Evolutionary conservation across 2,113 vertebrate genomes (phyloP), one percentile per base, ranked within the genome.

Genomic region (Pachypanchax playfairii): DNA sequence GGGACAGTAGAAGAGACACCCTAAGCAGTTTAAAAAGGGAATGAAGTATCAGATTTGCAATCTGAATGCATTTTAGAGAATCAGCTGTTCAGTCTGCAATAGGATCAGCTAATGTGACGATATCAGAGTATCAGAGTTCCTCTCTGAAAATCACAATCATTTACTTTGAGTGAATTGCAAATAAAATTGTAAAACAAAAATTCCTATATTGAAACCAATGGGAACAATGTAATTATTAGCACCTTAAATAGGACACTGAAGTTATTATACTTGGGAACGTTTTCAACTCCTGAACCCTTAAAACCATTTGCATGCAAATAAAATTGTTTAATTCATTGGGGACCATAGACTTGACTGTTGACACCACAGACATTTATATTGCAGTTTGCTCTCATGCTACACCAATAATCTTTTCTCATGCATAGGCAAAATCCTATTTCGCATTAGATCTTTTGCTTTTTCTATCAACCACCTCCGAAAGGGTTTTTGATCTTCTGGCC

Each of bases 401-500:
- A 9, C 8, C 42, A 43, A n/a, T 18, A 42, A 41, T 5, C 15
- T 22, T 44, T 26, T 26, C 24, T 44, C 55, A 4, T 25, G 28
- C 7, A 1, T 33, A 20, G n/a, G 10, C 28, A 24, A 11, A 15
- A 2, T 13, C 13, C n/a, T 13, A 3, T 36, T 38, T 13, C 8
- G 2, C 38, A 13, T 9, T 14, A 3, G n/a, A 43, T 64, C 35
- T 21, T 51, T 38, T 21, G 18, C 43, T 21, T 51, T 38, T 21
- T 17, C 43, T 7, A 18, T 39, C 26, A 21, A 13, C 55, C 24
- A 2, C 36, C 41, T 36, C 15, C 20, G 39, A 46, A 35, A 6
- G 4, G 28, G 24, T 57, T 47, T n/a, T 36, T 49, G 21, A 25
- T 42, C 60, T 46, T 18, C 25, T 61, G 52, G 53, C 57, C 25